Conservation (phyloP, 1,140 invertebrate genomes). For the Tetragnatha versicolor region DNA sequence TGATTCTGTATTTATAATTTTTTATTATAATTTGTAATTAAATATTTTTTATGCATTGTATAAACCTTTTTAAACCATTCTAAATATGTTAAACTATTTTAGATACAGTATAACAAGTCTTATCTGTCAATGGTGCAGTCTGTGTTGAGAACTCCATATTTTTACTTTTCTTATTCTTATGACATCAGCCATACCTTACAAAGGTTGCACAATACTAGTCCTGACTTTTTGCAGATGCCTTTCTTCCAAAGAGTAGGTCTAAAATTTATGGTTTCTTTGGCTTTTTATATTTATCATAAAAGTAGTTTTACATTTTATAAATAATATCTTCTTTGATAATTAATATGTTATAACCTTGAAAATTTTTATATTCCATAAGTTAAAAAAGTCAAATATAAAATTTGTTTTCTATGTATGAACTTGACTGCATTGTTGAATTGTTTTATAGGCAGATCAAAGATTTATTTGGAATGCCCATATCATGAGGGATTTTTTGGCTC, state of each 20-base stretch:
- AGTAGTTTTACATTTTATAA: background rate
- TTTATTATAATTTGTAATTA: too few species aligned
- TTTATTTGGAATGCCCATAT: slow-evolving; percentile 94
- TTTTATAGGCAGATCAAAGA: slow-evolving; percentile 75
- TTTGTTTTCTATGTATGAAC: background rate
- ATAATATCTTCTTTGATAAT: background rate
- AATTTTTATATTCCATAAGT: background rate
- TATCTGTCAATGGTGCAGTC: slow-evolving; percentile 83
- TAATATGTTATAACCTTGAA: background rate
- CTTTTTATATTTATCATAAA: background rate
- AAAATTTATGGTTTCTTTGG: background rate
- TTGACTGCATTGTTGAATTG: slow-evolving; percentile 19
- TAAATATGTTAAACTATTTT: too few species aligned
- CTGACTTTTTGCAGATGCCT: slow-evolving; percentile 79
- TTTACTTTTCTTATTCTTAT: slow-evolving; percentile 92
- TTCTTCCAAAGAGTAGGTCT: slow-evolving; percentile 66
- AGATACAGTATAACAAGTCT: slow-evolving; percentile 76
- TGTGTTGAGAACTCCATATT: slow-evolving; percentile 79
- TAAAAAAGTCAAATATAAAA: background rate
- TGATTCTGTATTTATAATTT: too few species aligned
- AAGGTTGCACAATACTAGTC: slow-evolving; percentile 83
- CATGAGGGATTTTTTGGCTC: slow-evolving; percentile 71
- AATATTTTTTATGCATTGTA: too few species aligned
- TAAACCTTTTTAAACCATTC: too few species aligned
- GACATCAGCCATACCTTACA: slow-evolving; percentile 94